Base-by-base conservation (phyloP, 2,888 invertebrate genomes). In the Noctua fimbriata region DNA sequence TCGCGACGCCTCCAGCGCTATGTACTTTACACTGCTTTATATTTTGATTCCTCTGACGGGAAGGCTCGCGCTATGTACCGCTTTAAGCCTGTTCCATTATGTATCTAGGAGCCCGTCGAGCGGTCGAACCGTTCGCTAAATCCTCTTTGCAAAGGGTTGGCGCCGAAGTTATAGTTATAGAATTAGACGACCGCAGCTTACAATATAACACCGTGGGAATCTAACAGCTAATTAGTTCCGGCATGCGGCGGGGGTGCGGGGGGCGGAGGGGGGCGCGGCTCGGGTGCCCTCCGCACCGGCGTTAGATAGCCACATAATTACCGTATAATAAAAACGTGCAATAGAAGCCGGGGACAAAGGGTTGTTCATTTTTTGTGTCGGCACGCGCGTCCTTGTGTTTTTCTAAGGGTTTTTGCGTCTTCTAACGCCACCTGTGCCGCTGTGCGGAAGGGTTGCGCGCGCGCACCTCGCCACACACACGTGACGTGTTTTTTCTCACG, bases 21-120 rank as follows among this genome's bases (percentile, higher is more conserved):
- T 94, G 93, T 94, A 92, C 91, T 94, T 93, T 93, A 93, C 94
- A 93, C 93, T 90, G 91, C 93, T 95, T 95, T 94, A 95, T 94
- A 94, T 95, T 95, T 94, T 93, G 94, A 95, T 92, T 92, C 91
- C 92, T 93, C 93, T 93, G 93, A 92, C 93, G 94, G 94, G 95
- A 94, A 90, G 88, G 90, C 89, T 88, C 84, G 89, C 86, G 91
- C 86, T 93, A 93, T 93, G 91, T 93, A 90, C 90, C 88, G 84
- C 88, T 90, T 90, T 87, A 87, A 91, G 93, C 90, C 91, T 92
- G 91, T 90, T 93, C 92, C 94, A 93, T 91, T 93, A 94, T 94
- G 94, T 94, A 93, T 91, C 88, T 86, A 44, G n/a, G 67, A 79
- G 88, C 84, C 79, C 78, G 84, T 10, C 67, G 63, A 78, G 70